These are phyloP conservation scores for Anoplius nigerrimus DNA, from an alignment of 2,888 invertebrate genomes.

Conservation along the genomic window DNA sequence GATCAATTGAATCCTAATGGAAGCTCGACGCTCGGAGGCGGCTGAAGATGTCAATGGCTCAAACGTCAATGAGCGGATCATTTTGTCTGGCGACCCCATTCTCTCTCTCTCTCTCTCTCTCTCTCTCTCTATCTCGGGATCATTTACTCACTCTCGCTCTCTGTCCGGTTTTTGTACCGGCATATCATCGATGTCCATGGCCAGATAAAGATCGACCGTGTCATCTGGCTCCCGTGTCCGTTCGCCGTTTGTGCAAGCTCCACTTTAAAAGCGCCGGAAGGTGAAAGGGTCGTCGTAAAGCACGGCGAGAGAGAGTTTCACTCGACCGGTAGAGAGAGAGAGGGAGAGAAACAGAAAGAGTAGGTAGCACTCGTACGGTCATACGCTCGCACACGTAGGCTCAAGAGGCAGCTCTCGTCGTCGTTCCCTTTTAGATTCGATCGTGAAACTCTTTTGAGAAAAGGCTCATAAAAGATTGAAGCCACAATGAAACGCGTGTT, in stretches of 20 bases:
- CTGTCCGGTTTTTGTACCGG: background rate
- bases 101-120: background rate
- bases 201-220: background rate
- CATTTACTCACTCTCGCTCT: background rate
- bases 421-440: conserved; percentile 17
- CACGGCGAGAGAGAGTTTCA: no score
- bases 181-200: conserved; percentile 27
- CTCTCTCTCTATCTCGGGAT: background rate
- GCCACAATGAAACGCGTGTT: conserved; percentile 29
- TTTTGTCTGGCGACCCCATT: no score
- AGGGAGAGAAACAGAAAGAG: conserved; percentile 13
- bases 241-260: conserved; percentile 25
- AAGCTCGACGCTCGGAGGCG: background rate
- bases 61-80: conserved; percentile 24
- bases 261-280: conserved; percentile 39
- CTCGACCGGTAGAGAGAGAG: background rate
- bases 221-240: no score
- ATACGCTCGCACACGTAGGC: conserved; percentile 19
- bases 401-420: background rate
- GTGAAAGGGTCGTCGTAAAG: conserved; percentile 32
- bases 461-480: conserved; percentile 43
- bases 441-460: conserved; percentile 28
- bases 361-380: conserved; percentile 12
- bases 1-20: conserved; percentile 32
- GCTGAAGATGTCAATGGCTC: conserved; percentile 18